These are phyloP conservation scores for Archips crataeganus DNA, from an alignment of 2,888 invertebrate species.

Conservation along the genomic window DNA sequence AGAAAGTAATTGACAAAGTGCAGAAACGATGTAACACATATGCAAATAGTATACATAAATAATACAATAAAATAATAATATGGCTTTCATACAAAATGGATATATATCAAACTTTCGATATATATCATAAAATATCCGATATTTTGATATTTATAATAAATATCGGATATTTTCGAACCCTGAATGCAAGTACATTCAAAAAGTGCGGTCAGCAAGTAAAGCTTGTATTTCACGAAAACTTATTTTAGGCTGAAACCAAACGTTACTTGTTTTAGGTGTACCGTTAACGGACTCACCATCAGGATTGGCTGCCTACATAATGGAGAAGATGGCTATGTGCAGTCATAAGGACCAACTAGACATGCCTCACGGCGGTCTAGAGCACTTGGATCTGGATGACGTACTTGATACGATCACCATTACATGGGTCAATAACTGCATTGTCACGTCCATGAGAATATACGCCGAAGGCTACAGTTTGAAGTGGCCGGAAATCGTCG, in stretches of 20 bases:
- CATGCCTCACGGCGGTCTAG: conserved; percentile 88
- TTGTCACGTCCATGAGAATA: conserved; percentile 91
- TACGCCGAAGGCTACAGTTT: conserved; percentile 88
- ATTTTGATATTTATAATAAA: no score
- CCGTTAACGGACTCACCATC: conserved; percentile 91
- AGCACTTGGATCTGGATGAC: conserved; percentile 88
- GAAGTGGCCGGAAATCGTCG: conserved; percentile 52
- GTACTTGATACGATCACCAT: conserved; percentile 93
- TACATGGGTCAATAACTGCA: conserved; percentile 91
- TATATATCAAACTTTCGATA: no score
- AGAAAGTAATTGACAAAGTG: no score
- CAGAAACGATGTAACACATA: no score
- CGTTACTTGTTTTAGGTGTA: conserved; percentile 82
- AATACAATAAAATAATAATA: no score
- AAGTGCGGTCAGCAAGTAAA: no score
- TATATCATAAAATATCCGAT: no score
- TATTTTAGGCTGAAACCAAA: neutral
- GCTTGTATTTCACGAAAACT: neutral
- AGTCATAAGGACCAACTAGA: conserved; percentile 86
- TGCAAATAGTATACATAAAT: no score
- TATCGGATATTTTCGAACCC: no score
- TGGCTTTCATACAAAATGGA: no score
- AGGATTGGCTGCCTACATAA: conserved; percentile 94
- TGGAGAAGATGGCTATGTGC: conserved; percentile 94
- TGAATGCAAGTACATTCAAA: no score